Evolutionary conservation across 2,113 vertebrate species (phyloP).

Genomic region (Cottus gobio): DNA sequence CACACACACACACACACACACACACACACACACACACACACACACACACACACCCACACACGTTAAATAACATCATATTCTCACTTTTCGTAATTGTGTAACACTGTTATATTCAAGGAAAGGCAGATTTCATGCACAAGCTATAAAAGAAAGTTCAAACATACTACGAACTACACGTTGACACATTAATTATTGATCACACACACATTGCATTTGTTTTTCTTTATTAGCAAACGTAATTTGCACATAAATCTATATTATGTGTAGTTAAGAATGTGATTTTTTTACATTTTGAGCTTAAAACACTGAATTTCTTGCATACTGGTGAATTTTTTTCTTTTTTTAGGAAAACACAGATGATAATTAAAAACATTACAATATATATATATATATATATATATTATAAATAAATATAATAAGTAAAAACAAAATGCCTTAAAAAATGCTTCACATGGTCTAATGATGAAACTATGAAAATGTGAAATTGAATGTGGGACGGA

Average conservation of each 20-base stretch:
- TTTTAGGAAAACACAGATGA: too few relatives aligned
- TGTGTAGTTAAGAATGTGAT: too few relatives aligned
- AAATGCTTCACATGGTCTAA: background rate
- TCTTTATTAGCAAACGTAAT: background rate
- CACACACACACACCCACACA: constrained; percentile 53
- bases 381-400: too few relatives aligned
- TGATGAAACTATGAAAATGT: background rate
- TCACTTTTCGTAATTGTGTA: background rate
- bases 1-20: constrained; percentile 62
- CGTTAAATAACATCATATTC: constrained; percentile 11
- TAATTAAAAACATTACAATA: too few relatives aligned
- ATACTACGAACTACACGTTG: background rate
- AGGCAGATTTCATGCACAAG: constrained; percentile 10
- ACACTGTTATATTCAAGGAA: background rate
- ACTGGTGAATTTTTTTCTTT: too few relatives aligned
- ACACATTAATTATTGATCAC: background rate
- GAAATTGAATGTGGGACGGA: background rate
- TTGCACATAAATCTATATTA: too few relatives aligned
- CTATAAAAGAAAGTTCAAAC: background rate
- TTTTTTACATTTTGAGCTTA: too few relatives aligned
- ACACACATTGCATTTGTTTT: background rate
- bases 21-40: background rate
- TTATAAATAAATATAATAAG: too few relatives aligned
- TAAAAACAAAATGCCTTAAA: too few relatives aligned
- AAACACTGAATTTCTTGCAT: too few relatives aligned